A percentile compares a stretch with the other conserved stretches of the same genome.
These are phyloP conservation scores for Haliaeetus leucogaster DNA, from an alignment of 2,113 vertebrate genomes.

Conservation along the genomic window DNA sequence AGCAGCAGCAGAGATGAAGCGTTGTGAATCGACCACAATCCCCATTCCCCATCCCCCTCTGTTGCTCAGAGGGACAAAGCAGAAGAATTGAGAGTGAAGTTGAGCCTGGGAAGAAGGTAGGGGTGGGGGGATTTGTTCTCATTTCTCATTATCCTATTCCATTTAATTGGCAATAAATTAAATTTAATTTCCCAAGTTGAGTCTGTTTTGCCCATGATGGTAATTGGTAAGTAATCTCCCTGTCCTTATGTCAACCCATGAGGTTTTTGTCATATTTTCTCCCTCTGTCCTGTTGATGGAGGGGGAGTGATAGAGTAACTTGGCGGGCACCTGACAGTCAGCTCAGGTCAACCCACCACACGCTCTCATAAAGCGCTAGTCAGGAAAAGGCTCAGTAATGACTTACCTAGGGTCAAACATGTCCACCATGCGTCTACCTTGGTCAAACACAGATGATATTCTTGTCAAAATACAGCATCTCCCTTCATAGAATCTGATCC, in stretches of 20 bases:
- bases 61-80: background rate
- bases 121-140: background rate
- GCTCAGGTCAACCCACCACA: rapidly evolving
- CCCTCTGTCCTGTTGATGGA: background rate
- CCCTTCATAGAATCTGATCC: background rate
- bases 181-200: background rate
- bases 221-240: background rate
- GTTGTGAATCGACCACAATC: background rate
- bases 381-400: background rate
- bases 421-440: background rate
- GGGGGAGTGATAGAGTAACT: background rate
- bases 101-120: background rate
- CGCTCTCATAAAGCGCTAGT: background rate
- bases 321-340: background rate
- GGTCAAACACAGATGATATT: background rate
- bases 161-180: background rate
- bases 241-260: background rate
- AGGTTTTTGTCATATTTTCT: background rate
- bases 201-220: background rate
- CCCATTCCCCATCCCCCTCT: background rate
- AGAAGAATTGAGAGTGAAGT: background rate
- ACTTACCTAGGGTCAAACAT: background rate
- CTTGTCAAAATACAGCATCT: background rate
- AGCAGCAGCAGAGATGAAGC: background rate
- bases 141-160: background rate